Conservation (phyloP, 2,113 vertebrate genomes). For the Callionymus lyra region DNA sequence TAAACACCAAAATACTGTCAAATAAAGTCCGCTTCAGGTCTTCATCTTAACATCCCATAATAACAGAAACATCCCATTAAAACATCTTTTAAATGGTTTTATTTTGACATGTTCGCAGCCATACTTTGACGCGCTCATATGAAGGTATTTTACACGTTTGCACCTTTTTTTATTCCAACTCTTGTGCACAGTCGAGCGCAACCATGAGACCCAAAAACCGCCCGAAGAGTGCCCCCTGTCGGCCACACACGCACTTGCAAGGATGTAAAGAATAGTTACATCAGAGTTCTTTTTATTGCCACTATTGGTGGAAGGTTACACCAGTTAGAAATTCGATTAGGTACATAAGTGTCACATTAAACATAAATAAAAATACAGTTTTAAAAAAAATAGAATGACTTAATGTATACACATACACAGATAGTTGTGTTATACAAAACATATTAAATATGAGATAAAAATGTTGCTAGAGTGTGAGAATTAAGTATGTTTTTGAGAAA, state of each 20-base stretch:
- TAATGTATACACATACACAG: too few relatives aligned
- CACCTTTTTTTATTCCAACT: background rate
- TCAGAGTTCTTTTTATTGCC: too few relatives aligned
- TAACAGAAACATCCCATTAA: background rate
- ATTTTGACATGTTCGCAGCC: background rate
- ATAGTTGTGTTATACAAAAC: too few relatives aligned
- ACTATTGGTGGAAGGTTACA: too few relatives aligned
- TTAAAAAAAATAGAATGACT: too few relatives aligned
- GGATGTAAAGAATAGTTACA: too few relatives aligned
- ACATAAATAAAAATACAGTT: too few relatives aligned
- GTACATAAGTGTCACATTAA: too few relatives aligned
- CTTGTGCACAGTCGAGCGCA: background rate
- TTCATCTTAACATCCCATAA: background rate
- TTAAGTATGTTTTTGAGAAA: too few relatives aligned
- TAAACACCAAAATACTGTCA: background rate
- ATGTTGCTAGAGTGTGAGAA: too few relatives aligned
- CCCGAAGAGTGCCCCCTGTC: slow-evolving; percentile 53
- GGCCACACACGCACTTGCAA: slow-evolving; percentile 28
- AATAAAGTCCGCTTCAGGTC: background rate
- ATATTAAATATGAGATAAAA: too few relatives aligned
- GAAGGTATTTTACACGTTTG: background rate
- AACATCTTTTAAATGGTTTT: background rate
- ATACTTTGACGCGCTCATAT: background rate
- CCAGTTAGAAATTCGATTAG: too few relatives aligned
- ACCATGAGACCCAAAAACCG: slow-evolving; percentile 11